Evolutionary conservation across 2,888 invertebrate species (phyloP).

Genomic region (Tubulanus polymorphus): DNA sequence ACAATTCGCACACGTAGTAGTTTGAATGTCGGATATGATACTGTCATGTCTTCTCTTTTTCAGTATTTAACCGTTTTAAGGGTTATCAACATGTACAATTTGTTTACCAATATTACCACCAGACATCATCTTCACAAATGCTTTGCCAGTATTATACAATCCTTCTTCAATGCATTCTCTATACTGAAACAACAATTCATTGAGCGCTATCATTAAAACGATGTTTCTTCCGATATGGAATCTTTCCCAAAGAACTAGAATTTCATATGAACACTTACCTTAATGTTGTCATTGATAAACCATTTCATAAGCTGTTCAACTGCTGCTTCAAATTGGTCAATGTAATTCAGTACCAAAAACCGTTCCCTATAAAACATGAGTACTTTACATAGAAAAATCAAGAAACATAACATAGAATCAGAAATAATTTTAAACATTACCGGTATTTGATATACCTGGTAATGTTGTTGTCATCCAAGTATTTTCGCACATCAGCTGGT

Average conservation of each 20-base stretch:
- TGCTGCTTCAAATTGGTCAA: conserved; percentile 41
- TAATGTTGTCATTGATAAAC: conserved; percentile 39
- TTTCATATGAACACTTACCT: conserved; percentile 33
- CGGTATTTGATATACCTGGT: too few species aligned
- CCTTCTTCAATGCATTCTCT: conserved; percentile 48
- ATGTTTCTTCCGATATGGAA: too few species aligned
- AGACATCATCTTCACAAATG: conserved; percentile 53
- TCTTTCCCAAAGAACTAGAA: too few species aligned
- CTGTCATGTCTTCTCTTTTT: too few species aligned
- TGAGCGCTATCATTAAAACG: too few species aligned
- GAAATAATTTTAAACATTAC: too few species aligned
- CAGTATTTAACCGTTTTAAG: too few species aligned
- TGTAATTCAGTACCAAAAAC: conserved; percentile 47
- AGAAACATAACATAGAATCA: neutral
- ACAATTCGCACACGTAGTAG: too few species aligned
- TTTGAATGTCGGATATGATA: too few species aligned
- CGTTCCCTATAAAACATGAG: conserved; percentile 38
- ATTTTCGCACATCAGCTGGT: conserved; percentile 28
- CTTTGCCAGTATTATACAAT: conserved; percentile 42
- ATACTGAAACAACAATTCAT: conserved; percentile 26
- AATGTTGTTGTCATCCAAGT: conserved; percentile 35
- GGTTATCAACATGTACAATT: conserved; percentile 35
- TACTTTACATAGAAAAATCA: neutral
- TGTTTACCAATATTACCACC: conserved; percentile 53
- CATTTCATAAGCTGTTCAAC: conserved; percentile 36